These are phyloP conservation scores for Benitochromis conjunctus DNA, from an alignment of 2,113 vertebrate genomes.

Conservation along the genomic window DNA sequence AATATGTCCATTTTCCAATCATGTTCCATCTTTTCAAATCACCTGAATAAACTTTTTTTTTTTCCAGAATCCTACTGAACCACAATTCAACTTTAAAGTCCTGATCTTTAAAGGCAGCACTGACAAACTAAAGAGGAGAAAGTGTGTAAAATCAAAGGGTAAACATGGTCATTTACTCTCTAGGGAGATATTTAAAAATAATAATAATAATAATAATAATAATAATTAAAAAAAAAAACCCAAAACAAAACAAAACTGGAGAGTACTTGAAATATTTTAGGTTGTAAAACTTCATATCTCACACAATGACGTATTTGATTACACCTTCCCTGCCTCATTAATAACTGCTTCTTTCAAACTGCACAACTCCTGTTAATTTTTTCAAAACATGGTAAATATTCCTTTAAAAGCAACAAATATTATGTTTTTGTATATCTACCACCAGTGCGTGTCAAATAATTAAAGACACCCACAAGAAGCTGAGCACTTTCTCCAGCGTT, in stretches of 20 bases:
- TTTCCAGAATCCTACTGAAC: background rate
- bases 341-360: background rate
- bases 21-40: background rate
- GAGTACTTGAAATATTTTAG: background rate
- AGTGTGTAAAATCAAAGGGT: background rate
- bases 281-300: background rate
- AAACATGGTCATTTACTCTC: background rate
- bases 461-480: constrained; percentile 10
- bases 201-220: background rate
- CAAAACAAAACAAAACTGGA: background rate
- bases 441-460: constrained; percentile 1
- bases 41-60: background rate
- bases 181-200: background rate
- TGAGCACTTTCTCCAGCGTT: constrained; percentile 47
- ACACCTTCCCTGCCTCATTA: background rate
- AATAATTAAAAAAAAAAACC: background rate
- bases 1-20: background rate
- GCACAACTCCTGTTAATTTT: background rate
- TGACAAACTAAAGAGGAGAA: background rate
- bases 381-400: background rate
- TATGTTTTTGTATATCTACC: background rate
- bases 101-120: background rate
- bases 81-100: background rate
- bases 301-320: background rate
- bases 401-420: background rate